Evolutionary conservation across 2,113 vertebrate genomes (phyloP).

Genomic region (Kobus ellipsiprymnus): DNA sequence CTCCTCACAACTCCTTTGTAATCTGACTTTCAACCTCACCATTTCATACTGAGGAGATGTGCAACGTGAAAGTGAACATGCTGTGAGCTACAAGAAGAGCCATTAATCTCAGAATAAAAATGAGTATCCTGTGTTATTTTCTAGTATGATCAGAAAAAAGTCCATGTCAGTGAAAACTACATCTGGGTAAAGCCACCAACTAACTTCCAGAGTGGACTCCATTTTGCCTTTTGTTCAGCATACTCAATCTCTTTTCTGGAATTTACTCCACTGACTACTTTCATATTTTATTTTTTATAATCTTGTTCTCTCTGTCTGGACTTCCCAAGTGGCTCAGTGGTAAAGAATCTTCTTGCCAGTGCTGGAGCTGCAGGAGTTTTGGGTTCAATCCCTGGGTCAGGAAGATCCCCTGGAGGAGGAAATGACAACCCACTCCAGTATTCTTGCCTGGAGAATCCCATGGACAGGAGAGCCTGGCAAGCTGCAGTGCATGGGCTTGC

Average conservation of each 20-base stretch:
- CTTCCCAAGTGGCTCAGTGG: background rate
- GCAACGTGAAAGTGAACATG: background rate
- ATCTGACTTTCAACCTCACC: background rate
- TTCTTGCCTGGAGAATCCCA: background rate
- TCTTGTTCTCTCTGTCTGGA: background rate
- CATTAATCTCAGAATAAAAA: background rate
- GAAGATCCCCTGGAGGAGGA: background rate
- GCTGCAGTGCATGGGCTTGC: background rate
- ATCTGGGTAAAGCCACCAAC: background rate
- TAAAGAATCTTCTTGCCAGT: background rate
- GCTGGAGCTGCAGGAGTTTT: background rate
- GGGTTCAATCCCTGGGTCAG: background rate
- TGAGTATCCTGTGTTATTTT: background rate
- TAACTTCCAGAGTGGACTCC: background rate
- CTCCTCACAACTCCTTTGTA: background rate
- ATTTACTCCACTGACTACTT: background rate
- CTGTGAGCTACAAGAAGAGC: background rate
- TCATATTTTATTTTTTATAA: background rate
- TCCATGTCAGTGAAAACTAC: background rate
- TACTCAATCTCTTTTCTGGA: background rate
- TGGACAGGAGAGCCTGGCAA: fast-evolving
- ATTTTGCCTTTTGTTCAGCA: background rate
- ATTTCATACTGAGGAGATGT: background rate
- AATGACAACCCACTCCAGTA: background rate
- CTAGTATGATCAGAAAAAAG: background rate